Evolutionary conservation across 2,888 invertebrate species (phyloP).

Genomic region (Digitonthophagus gazella): DNA sequence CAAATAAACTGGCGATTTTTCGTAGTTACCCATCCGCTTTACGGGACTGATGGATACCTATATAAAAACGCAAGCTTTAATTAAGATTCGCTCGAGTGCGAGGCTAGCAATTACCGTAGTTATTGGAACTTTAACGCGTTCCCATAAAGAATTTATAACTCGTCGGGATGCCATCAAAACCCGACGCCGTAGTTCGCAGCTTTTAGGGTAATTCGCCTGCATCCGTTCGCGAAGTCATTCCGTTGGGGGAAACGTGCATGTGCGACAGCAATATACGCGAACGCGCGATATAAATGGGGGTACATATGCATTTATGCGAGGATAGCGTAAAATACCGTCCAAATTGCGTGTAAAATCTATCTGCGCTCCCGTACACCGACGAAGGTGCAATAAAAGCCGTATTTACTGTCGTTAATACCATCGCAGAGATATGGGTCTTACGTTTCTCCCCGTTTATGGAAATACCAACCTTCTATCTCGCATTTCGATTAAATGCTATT

Average conservation of each 20-base stretch:
- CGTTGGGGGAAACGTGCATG: not conserved
- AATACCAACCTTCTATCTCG: no score
- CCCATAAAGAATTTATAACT: slow-evolving; percentile 15
- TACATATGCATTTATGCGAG: not conserved
- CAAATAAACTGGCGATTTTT: not conserved
- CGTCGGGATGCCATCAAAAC: not conserved
- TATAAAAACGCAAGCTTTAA: not conserved
- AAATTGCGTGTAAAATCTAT: not conserved
- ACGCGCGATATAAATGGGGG: not conserved
- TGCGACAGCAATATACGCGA: not conserved
- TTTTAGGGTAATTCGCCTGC: not conserved
- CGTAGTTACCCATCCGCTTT: not conserved
- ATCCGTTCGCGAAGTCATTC: not conserved
- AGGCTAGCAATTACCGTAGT: not conserved
- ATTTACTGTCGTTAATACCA: no score
- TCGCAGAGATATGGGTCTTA: no score
- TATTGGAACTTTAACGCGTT: slow-evolving; percentile 15
- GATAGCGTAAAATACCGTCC: not conserved
- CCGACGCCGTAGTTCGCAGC: not conserved
- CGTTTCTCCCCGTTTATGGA: not conserved
- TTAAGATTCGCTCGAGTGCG: not conserved
- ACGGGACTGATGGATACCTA: not conserved
- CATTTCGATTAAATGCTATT: no score
- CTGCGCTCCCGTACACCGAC: not conserved
- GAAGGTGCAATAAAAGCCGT: not conserved